Evolutionary conservation across 2,888 invertebrate species (phyloP).

Genomic region (Hololepta plana): DNA sequence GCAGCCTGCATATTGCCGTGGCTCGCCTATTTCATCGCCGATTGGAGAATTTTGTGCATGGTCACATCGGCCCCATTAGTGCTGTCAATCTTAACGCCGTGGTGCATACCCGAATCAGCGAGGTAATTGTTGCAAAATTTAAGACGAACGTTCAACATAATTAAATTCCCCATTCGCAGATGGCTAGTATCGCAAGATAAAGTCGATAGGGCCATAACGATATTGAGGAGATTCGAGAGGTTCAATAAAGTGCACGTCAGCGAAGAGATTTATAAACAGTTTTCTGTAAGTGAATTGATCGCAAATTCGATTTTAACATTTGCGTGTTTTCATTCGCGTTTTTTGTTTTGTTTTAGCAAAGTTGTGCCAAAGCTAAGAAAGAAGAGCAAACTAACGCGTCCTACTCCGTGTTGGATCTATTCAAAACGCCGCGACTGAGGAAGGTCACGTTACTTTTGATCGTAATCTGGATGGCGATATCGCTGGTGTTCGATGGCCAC

Average conservation of each 20-base stretch:
- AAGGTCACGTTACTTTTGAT: slow-evolving; percentile 61
- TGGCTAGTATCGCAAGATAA: slow-evolving; percentile 79
- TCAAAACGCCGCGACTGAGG: slow-evolving; percentile 58
- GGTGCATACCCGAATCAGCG: slow-evolving; percentile 70
- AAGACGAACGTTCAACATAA: slow-evolving; percentile 1
- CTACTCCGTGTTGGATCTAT: slow-evolving; percentile 67
- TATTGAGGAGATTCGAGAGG: slow-evolving; percentile 62
- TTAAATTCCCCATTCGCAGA: slow-evolving; percentile 27
- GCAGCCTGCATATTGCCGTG: slow-evolving; percentile 67
- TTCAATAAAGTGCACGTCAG: slow-evolving; percentile 61
- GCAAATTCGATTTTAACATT: slow-evolving; percentile 1
- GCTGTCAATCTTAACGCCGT: slow-evolving; percentile 52
- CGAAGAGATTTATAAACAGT: slow-evolving; percentile 53
- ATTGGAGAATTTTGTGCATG: slow-evolving; percentile 65
- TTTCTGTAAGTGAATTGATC: slow-evolving; percentile 37
- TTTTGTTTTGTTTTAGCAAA: slow-evolving; percentile 28
- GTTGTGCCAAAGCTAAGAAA: slow-evolving; percentile 47
- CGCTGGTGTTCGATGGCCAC: slow-evolving; percentile 74
- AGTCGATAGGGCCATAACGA: slow-evolving; percentile 57
- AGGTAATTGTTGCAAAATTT: slow-evolving; percentile 31
- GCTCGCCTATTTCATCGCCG: slow-evolving; percentile 62
- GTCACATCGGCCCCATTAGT: slow-evolving; percentile 62
- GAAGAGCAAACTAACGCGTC: slow-evolving; percentile 50
- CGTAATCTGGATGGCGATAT: slow-evolving; percentile 79
- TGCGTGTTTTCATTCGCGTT: not conserved